A percentile compares a stretch with the other conserved stretches of the same genome.
Conservation (phyloP, 2,113 vertebrate species). For the Chionomys nivalis region DNA sequence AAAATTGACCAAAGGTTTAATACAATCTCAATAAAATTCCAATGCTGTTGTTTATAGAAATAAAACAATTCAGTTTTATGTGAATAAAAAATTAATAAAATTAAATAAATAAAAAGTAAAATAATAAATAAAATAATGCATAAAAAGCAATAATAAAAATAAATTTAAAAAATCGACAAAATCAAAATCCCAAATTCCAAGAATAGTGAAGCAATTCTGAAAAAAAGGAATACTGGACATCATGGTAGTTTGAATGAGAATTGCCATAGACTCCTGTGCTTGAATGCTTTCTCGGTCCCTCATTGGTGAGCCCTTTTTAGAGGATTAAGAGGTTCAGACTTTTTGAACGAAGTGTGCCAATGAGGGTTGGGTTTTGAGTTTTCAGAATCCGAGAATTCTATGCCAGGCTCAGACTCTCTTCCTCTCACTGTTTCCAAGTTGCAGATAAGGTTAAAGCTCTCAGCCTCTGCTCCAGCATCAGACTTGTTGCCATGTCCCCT, state of each 20-base stretch:
- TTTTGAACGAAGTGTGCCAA: background rate
- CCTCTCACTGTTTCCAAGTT: background rate
- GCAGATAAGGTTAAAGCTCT: background rate
- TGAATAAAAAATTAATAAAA: background rate
- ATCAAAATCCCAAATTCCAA: background rate
- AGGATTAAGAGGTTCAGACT: background rate
- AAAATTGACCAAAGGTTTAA: background rate
- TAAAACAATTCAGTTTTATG: background rate
- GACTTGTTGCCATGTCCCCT: background rate
- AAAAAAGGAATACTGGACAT: background rate
- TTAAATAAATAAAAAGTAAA: background rate
- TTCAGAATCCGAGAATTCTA: background rate
- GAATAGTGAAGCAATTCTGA: background rate
- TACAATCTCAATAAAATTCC: background rate
- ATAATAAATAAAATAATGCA: background rate
- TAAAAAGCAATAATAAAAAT: background rate
- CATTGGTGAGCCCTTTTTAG: background rate
- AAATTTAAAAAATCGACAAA: background rate
- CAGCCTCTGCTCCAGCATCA: background rate
- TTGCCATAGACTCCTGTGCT: background rate
- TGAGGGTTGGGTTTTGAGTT: background rate
- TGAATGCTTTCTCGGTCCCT: background rate
- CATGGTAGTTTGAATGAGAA: background rate
- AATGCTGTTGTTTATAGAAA: background rate
- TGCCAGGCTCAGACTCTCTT: background rate